Base-by-base conservation (phyloP, 2,888 invertebrate species). In the Drosophila koepferae region DNA sequence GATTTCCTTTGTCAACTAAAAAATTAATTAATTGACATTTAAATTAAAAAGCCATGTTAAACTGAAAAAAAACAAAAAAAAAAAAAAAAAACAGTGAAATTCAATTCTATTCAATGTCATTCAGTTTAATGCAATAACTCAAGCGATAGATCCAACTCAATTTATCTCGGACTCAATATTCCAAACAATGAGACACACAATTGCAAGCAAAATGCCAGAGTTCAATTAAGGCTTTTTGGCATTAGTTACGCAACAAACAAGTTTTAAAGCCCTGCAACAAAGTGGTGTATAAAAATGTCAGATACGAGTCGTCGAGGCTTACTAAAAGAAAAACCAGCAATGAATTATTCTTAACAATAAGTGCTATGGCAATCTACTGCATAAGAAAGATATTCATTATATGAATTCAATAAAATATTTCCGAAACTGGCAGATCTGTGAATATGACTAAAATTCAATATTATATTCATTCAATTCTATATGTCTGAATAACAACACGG, bases 21-120 rank as follows among this genome's bases (percentile, higher is more conserved):
- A 64, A 77, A 74, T 66, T 65, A 64, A 72, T 81, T 82, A 79
- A 79, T 80, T 79, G 71, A 55, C 71, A 71, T 69, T 74, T 73
- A 74, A 74, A 77, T 62, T 58, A 53, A 72, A 73, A 70, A 55
- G 43, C 63, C 63, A 12, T 28, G 54, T 3, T 34, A n/a, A 9
- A 10, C 2, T 10, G 53, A 18, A 49, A 18, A n/a, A n/a, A n/a
- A n/a, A n/a, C n/a, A n/a, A n/a, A n/a, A n/a, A n/a, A n/a, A n/a
- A n/a, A n/a, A n/a, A n/a, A n/a, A 23, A 28, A 59, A 9, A 23
- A 3, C 9, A 44, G 40, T n/a, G 43, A 43, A 65, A 44, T 51
- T 18, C 18, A 56, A 62, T 65, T 74, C 54, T 56, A 72, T 68
- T 77, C 64, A 72, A 63, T 61, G 23, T 28, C 28, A 31, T 40